Percentiles rank a stretch among this genome's conserved stretches.
These are phyloP conservation scores for Carcharodon carcharias DNA, from an alignment of 2,797 vertebrate species.

Conservation along the genomic window DNA sequence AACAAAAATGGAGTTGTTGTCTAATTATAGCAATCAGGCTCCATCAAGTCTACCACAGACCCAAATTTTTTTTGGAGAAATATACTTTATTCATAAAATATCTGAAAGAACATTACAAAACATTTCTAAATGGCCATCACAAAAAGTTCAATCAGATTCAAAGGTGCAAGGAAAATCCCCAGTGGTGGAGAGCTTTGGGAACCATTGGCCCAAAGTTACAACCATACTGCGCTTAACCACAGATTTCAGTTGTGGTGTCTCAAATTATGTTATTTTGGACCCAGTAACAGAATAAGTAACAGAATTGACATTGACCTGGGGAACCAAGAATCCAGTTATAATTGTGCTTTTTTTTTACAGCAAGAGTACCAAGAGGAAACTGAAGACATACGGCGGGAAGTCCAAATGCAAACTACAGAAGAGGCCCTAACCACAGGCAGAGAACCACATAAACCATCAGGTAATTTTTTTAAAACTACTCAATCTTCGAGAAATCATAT, in stretches of 20 bases:
- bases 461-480: not conserved
- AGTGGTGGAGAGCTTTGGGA: not conserved
- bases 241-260: not conserved
- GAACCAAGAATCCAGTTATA: not conserved
- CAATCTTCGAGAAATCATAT: not conserved
- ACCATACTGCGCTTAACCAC: not conserved
- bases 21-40: not conserved
- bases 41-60: not conserved
- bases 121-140: no score
- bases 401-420: not conserved
- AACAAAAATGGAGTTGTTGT: not conserved
- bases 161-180: not conserved
- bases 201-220: not conserved
- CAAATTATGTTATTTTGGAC: not conserved
- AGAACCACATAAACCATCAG: not conserved
- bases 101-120: no score
- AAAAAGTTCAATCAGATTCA: not conserved
- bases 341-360: not conserved
- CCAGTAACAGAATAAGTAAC: not conserved
- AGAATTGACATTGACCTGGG: not conserved
- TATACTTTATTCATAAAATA: no score
- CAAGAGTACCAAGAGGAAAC: not conserved
- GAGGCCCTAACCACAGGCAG: not conserved
- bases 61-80: no score
- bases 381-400: not conserved